Conservation (phyloP, 1,140 invertebrate species). For the Penaeus japonicus region DNA sequence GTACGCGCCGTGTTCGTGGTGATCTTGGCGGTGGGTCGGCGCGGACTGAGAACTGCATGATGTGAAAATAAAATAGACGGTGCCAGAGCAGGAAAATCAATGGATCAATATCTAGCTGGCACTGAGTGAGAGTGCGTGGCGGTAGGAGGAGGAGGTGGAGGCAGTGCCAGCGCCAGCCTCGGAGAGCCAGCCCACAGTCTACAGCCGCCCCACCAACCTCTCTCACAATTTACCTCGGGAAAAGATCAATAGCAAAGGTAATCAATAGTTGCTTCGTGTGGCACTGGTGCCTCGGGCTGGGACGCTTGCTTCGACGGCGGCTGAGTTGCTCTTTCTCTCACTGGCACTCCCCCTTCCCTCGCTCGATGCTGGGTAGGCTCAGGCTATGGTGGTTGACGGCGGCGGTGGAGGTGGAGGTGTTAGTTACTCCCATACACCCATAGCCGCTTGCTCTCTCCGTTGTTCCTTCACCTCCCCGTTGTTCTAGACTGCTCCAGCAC, state of each 20-base stretch:
- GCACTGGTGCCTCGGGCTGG: constrained; percentile 18
- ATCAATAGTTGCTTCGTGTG: constrained; percentile 46
- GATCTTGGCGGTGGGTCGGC: constrained; percentile 30
- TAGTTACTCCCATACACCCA: constrained; percentile 34
- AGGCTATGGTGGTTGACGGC: constrained; percentile 4
- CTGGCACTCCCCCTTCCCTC: constrained; percentile 39
- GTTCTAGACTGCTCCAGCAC: neutral
- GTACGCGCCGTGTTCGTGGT: constrained; percentile 34
- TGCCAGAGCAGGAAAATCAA: constrained; percentile 42
- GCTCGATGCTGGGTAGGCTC: constrained; percentile 46
- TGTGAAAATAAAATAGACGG: constrained; percentile 45
- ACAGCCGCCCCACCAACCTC: constrained; percentile 26
- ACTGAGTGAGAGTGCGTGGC: constrained; percentile 46
- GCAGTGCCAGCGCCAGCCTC: neutral
- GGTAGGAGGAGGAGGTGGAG: constrained; percentile 25
- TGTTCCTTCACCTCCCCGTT: neutral
- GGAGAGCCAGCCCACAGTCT: neutral
- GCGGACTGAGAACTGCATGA: constrained; percentile 41
- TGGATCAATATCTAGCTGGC: constrained; percentile 45
- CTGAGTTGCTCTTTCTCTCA: neutral
- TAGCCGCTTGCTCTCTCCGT: neutral
- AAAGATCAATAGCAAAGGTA: constrained; percentile 45
- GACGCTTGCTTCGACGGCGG: neutral
- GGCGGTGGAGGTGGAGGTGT: neutral
- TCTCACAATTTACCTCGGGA: constrained; percentile 36